A percentile compares a stretch with the other conserved stretches of the same genome.
phyloP scores from a whole-genome alignment of 2,888 invertebrate species.

The Dugesia japonica region DNA sequence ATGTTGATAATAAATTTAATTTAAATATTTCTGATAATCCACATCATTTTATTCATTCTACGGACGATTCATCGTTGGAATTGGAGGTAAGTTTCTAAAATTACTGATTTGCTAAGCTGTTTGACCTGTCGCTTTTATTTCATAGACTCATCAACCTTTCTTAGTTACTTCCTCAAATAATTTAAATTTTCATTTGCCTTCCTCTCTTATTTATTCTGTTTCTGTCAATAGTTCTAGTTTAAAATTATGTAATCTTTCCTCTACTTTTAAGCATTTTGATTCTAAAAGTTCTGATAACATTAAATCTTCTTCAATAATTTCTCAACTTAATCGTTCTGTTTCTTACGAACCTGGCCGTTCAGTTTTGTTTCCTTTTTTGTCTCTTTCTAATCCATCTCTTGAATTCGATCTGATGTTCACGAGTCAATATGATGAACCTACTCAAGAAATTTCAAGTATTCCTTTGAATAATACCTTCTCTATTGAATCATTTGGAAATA shows the following conservation, averaged over 20 bases:
- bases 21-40: not conserved
- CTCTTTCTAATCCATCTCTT: not conserved
- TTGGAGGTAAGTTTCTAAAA: not conserved
- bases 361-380: not conserved
- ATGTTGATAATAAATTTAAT: not conserved
- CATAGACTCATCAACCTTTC: not conserved
- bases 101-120: not conserved
- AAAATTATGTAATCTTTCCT: not conserved
- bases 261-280: not conserved
- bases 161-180: not conserved
- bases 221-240: not conserved
- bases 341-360: not conserved
- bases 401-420: slow-evolving; percentile 6
- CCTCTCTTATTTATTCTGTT: not conserved
- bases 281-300: not conserved
- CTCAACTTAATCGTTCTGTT: not conserved
- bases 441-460: not conserved
- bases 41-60: not conserved
- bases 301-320: not conserved
- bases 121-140: not conserved
- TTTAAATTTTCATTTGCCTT: not conserved
- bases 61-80: not conserved
- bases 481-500: not conserved
- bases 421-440: not conserved
- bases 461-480: not conserved